A percentile compares a stretch with the other conserved stretches of the same genome.
These are phyloP conservation scores for Solenodon paradoxus DNA, from an alignment of 2,113 vertebrate species.

Conservation along the genomic window DNA sequence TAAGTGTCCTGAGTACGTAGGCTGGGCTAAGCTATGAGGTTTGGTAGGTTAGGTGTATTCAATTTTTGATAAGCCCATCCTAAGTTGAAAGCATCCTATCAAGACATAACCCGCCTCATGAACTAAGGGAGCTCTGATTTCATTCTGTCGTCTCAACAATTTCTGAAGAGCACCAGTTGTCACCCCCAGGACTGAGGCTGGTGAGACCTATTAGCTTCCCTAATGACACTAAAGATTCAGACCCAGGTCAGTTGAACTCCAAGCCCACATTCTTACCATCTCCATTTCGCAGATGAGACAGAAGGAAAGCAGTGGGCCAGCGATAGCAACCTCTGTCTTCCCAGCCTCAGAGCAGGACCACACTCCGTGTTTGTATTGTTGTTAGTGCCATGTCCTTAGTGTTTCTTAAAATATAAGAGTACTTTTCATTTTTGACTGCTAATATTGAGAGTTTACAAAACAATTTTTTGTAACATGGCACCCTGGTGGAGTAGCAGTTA, in stretches of 20 bases:
- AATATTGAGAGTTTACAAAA: not conserved
- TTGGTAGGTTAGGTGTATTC: not conserved
- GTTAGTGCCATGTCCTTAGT: not conserved
- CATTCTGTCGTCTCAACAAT: not conserved
- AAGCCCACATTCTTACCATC: not conserved
- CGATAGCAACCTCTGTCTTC: not conserved
- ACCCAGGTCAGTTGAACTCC: not conserved
- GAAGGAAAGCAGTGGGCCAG: not conserved
- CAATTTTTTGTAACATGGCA: not conserved
- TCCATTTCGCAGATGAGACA: accelerated
- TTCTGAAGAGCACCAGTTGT: not conserved
- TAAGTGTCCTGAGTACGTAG: not conserved
- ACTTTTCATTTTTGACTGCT: not conserved
- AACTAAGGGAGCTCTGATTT: not conserved
- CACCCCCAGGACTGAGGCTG: not conserved
- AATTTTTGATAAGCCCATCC: not conserved
- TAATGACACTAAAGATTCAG: not conserved
- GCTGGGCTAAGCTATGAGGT: not conserved
- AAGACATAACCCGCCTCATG: not conserved
- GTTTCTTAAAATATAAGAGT: not conserved
- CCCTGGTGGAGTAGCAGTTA: no score
- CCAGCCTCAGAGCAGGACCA: not conserved
- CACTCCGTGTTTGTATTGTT: not conserved
- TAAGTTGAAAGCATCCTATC: not conserved
- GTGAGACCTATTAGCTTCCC: not conserved